Evolutionary conservation across 2,888 invertebrate species (phyloP).

Genomic region (Catocala fraxini): DNA sequence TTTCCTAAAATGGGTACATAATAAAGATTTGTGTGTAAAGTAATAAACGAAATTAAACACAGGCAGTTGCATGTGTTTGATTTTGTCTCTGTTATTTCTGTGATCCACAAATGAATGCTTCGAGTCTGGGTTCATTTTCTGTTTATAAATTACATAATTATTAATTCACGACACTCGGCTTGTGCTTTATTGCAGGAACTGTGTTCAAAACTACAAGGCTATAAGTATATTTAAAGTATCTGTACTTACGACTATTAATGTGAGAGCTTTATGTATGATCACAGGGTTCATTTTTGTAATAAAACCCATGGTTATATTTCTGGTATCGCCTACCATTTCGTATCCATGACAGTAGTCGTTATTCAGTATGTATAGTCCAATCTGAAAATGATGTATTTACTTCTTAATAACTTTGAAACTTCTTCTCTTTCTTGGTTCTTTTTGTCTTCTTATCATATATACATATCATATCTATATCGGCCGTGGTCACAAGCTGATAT

Average conservation of each 20-base stretch:
- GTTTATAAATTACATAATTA: no score
- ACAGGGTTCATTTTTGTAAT: not conserved
- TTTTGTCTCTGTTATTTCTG: no score
- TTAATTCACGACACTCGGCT: no score
- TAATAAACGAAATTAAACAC: not conserved
- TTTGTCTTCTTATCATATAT: not conserved
- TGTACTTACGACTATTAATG: not conserved
- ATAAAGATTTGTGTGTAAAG: not conserved
- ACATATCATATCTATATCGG: not conserved
- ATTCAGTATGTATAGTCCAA: not conserved
- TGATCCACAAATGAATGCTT: no score
- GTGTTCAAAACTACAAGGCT: not conserved
- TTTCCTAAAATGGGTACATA: slow-evolving; percentile 52
- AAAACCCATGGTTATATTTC: not conserved
- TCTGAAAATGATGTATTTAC: not conserved
- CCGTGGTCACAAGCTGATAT: not conserved
- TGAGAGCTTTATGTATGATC: not conserved
- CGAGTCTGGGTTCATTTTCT: no score
- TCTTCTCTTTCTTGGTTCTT: not conserved
- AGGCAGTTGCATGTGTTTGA: no score
- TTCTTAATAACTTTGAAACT: not conserved
- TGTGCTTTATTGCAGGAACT: no score
- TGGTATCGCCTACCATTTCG: not conserved
- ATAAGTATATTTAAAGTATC: not conserved
- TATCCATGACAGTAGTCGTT: slow-evolving; percentile 1